Percentiles rank a stretch among this genome's conserved stretches.
phyloP scores from a whole-genome alignment of 2,113 vertebrate genomes.

The Neotoma lepida region DNA sequence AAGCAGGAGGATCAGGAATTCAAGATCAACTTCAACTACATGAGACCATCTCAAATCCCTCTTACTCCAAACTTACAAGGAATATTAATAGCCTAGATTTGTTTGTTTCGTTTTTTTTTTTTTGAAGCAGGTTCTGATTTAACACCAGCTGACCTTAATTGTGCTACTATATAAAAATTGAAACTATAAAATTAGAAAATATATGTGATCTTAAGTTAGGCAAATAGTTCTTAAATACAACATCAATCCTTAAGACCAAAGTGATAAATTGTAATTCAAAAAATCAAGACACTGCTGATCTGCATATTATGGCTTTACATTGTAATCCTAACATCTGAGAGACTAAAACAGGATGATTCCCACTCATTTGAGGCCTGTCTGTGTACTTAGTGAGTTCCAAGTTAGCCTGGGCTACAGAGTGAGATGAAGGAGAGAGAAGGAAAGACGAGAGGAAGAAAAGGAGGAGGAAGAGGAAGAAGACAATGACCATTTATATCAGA shows the following conservation, averaged over 20 bases:
- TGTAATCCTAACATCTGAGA: not conserved
- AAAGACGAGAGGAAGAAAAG: not conserved
- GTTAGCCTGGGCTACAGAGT: not conserved
- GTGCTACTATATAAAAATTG: not conserved
- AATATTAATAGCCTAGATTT: not conserved
- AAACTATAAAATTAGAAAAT: not conserved
- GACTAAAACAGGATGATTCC: not conserved
- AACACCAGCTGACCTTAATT: not conserved
- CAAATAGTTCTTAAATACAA: not conserved
- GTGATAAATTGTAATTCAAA: not conserved
- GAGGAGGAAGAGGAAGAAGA: too few species aligned
- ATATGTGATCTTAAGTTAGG: not conserved
- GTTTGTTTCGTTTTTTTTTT: too few species aligned
- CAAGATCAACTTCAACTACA: not conserved
- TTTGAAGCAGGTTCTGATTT: not conserved
- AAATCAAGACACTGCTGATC: not conserved
- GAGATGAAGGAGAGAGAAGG: not conserved
- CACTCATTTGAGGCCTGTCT: not conserved
- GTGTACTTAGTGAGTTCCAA: not conserved
- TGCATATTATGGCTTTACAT: not conserved
- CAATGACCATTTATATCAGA: not conserved
- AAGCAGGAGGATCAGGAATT: too few species aligned
- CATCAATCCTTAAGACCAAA: not conserved
- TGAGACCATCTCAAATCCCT: not conserved
- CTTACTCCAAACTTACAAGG: not conserved